Base-by-base conservation (phyloP, 2,888 invertebrate genomes). In the Epinotia brunnichana region DNA sequence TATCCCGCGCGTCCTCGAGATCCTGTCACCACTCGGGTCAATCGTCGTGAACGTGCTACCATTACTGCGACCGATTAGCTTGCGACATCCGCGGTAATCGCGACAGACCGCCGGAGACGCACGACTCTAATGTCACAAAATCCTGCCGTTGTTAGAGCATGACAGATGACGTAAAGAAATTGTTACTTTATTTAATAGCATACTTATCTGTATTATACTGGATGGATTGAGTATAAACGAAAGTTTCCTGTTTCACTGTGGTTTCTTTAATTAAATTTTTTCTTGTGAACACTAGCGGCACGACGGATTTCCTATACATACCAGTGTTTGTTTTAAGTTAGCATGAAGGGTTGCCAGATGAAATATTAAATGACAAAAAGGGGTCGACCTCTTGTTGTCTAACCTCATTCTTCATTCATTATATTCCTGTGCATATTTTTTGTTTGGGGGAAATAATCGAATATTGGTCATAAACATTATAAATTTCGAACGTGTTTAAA, bases 81-180 rank as follows among this genome's bases (percentile, higher is more conserved):
- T 63, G 62, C 62, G 62, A 63, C 48, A 63, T 48, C 62, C 13
- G 54, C 48, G 21, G n/a, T n/a, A 63, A 63, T 51, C 48, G 48
- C 48, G n/a, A 48, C n/a, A 48, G 35, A 35, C 35, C 35, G 35
- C 35, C 35, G 35, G 35, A 35, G 35, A 1, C 1, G 35, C 35
- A 35, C 35, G 9, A 35, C 0, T 35, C 5, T 29, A 29, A 35
- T 35, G 35, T 35, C 35, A 35, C 35, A 7, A 35, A 35, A 35
- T 35, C 35, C 35, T 9, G 35, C 9, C 35, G 35, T 35, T 35
- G 35, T 35, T 9, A 35, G 9, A 35, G 29, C 7, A 2, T 29
- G 29, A 29, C 29, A 29, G 29, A 29, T 7, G 7, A 29, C 29
- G 29, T 29, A 29, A 7, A 7, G 29, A 29, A 29, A 29, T n/a